phyloP scores from a whole-genome alignment of 2,797 vertebrate species.

The Gallinago stenura region DNA sequence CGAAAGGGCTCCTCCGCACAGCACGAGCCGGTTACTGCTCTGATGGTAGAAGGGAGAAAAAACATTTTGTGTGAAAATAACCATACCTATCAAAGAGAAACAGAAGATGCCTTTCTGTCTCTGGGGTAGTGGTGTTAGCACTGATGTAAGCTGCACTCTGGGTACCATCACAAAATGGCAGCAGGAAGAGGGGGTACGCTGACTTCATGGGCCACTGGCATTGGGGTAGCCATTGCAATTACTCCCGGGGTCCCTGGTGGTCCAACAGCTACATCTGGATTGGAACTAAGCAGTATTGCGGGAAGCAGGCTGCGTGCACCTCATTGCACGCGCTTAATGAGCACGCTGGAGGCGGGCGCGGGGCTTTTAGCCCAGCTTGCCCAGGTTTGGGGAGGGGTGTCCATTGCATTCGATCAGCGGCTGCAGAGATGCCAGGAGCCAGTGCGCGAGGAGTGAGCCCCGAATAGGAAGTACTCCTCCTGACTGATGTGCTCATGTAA shows the following conservation, averaged over 20 bases:
- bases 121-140: neutral
- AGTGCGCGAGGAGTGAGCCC: neutral
- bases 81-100: neutral
- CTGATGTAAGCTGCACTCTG: neutral
- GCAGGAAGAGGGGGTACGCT: fast-evolving
- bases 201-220: fast-evolving
- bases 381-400: neutral
- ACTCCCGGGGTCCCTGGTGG: neutral
- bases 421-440: neutral
- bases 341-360: fast-evolving
- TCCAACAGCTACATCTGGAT: neutral
- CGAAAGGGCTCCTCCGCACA: neutral
- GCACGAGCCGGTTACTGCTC: neutral
- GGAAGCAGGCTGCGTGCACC: neutral
- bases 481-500: neutral
- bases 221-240: no score
- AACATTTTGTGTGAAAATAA: neutral
- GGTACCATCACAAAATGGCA: neutral
- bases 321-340: fast-evolving
- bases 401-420: fast-evolving
- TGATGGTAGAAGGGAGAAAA: neutral
- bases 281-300: neutral
- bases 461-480: neutral
- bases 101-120: neutral
- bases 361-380: neutral